Evolutionary conservation across 1,140 invertebrate genomes (phyloP), one percentile per base, ranked within the genome.

Genomic region (Drosophila melanica): DNA sequence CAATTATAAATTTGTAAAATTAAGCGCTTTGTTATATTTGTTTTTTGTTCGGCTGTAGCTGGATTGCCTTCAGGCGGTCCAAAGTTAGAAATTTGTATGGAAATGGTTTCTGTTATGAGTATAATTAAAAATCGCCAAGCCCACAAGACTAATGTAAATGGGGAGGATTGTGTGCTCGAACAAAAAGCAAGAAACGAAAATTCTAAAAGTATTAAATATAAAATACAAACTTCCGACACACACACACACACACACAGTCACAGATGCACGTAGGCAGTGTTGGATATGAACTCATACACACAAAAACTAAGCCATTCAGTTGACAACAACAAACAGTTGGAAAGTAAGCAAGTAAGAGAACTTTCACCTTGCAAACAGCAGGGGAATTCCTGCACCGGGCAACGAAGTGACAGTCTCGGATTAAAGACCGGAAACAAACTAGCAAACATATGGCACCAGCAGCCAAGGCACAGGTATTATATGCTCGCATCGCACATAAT

Each of bases 141-240:
- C 14, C 7, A 54, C n/a, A 9, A 33, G 11, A 23, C 27, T 18
- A 62, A 3, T 62, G 35, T 11, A 14, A 42, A 37, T 30, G 35
- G 9, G 27, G 42, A 4, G 37, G 18, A 41, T 51, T 59, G 55
- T 68, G 59, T 42, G 9, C 47, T n/a, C 23, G 11, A 50, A 58
- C 23, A 67, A 50, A 51, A 20, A 4, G 45, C 20, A 63, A 11
- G 47, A 33, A 42, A 53, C 18, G 18, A 18, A 54, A 63, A 63
- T 69, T 62, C 39, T 27, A 53, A 42, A 42, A 66, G 69, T 53
- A 64, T 65, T 57, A 41, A 65, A 72, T 53, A 66, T 39, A 51
- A 65, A 71, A 65, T 65, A 30, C 30, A 59, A 67, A 58, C 50
- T 53, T 53, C 14, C 14, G 2, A 45, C 51, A 55, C 18, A 18